phyloP scores from a whole-genome alignment of 2,113 vertebrate species.

The Orycteropus afer region DNA sequence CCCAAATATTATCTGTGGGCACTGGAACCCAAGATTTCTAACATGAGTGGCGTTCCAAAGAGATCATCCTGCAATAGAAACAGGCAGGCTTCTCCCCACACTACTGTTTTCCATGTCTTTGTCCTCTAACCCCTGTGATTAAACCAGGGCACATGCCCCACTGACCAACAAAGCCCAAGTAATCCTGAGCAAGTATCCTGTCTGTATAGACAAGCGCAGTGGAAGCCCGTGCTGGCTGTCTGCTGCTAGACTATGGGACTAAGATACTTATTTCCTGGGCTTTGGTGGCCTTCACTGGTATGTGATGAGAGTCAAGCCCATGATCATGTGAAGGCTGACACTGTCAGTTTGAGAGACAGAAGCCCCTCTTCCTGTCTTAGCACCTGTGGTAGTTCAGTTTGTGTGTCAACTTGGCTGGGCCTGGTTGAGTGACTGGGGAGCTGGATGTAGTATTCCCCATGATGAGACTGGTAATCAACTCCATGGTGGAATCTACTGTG shows the following conservation, averaged over 20 bases:
- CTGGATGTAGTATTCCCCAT: too few relatives aligned
- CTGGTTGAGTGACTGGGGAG: too few relatives aligned
- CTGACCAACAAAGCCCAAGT: neutral
- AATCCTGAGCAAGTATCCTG: neutral
- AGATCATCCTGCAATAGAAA: neutral
- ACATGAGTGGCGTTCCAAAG: neutral
- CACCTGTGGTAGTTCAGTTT: too few relatives aligned
- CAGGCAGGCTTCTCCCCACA: neutral
- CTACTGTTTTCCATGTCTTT: slow-evolving; percentile 24
- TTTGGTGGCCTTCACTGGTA: neutral
- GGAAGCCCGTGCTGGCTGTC: neutral
- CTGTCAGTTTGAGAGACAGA: neutral
- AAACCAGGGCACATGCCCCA: neutral
- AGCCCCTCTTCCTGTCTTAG: neutral
- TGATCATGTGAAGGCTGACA: neutral
- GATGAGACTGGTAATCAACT: too few relatives aligned
- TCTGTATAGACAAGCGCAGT: neutral
- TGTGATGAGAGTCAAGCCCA: neutral
- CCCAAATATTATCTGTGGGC: neutral
- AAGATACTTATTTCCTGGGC: slow-evolving; percentile 19
- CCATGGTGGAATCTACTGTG: too few relatives aligned
- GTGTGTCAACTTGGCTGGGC: too few relatives aligned
- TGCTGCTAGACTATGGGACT: neutral
- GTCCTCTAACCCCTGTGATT: neutral
- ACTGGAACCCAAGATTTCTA: neutral